Conservation (phyloP, 2,113 vertebrate genomes). For the Smithornis capensis region DNA sequence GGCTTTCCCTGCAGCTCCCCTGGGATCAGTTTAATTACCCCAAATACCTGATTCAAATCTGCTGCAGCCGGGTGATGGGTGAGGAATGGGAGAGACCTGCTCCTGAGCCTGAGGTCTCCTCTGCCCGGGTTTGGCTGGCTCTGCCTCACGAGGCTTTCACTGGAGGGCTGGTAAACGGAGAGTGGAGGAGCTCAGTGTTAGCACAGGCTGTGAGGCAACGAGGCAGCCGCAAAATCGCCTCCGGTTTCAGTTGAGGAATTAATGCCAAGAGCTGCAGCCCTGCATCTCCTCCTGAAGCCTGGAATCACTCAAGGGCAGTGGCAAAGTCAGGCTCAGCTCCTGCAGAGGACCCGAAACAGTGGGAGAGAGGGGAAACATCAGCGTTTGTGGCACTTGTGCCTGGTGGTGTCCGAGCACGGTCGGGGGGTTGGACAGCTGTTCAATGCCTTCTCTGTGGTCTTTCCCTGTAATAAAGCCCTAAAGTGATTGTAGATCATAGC, state of each 20-base stretch:
- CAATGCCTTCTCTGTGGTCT: not conserved
- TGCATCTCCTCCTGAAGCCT: not conserved
- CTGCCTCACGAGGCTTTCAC: not conserved
- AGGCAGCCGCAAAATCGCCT: not conserved
- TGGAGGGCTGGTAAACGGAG: rapidly evolving
- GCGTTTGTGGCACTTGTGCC: rapidly evolving
- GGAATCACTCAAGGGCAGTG: not conserved
- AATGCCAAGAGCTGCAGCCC: not conserved
- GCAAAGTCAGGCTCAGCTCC: not conserved
- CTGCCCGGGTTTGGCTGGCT: not conserved
- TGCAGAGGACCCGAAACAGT: rapidly evolving
- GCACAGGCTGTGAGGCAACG: rapidly evolving
- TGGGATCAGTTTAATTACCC: not conserved
- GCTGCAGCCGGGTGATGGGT: not conserved
- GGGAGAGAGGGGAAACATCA: rapidly evolving
- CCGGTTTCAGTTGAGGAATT: rapidly evolving
- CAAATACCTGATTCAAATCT: not conserved
- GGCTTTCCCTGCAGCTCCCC: too few species aligned
- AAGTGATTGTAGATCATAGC: not conserved
- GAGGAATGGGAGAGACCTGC: not conserved
- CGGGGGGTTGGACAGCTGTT: not conserved
- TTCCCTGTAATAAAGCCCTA: not conserved
- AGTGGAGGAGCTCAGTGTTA: not conserved
- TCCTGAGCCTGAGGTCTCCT: not conserved
- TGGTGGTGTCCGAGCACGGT: rapidly evolving